Conservation (phyloP, 2,888 invertebrate species). For the Acleris laterana region DNA sequence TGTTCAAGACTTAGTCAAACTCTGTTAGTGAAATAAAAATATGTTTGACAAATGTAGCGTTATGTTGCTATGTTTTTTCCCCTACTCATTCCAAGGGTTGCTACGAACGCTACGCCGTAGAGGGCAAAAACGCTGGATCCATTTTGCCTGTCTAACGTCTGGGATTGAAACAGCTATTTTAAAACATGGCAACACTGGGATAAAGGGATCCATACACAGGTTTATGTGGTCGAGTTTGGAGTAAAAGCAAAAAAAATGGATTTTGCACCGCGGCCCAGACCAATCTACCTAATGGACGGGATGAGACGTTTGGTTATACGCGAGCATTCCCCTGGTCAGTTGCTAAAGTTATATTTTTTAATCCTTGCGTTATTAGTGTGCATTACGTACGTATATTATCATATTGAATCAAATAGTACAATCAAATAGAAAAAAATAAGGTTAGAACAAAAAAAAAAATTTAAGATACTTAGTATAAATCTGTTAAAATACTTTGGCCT, state of each 20-base stretch:
- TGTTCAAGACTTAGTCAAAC: neutral
- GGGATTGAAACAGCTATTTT: neutral
- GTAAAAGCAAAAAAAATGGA: conserved; percentile 11
- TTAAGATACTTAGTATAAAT: too few species aligned
- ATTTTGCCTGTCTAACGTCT: neutral
- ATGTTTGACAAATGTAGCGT: neutral
- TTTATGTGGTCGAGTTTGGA: conserved; percentile 4
- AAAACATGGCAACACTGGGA: too few species aligned
- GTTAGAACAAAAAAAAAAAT: too few species aligned
- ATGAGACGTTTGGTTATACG: neutral
- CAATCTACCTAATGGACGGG: conserved; percentile 29
- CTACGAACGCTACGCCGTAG: conserved; percentile 23
- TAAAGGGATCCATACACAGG: too few species aligned
- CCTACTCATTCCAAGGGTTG: conserved; percentile 11
- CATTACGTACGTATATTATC: too few species aligned
- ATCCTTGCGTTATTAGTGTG: neutral
- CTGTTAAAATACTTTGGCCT: too few species aligned
- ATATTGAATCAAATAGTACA: too few species aligned
- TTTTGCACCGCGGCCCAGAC: conserved; percentile 16
- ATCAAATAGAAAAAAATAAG: too few species aligned
- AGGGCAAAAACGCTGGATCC: conserved; percentile 9
- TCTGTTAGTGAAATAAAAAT: neutral
- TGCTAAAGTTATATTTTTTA: neutral
- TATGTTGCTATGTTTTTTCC: conserved; percentile 14
- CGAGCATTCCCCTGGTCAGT: neutral